A percentile compares a stretch with the other conserved stretches of the same genome.
These are phyloP conservation scores for Spodoptera litura DNA, from an alignment of 1,140 invertebrate species.

Conservation along the genomic window DNA sequence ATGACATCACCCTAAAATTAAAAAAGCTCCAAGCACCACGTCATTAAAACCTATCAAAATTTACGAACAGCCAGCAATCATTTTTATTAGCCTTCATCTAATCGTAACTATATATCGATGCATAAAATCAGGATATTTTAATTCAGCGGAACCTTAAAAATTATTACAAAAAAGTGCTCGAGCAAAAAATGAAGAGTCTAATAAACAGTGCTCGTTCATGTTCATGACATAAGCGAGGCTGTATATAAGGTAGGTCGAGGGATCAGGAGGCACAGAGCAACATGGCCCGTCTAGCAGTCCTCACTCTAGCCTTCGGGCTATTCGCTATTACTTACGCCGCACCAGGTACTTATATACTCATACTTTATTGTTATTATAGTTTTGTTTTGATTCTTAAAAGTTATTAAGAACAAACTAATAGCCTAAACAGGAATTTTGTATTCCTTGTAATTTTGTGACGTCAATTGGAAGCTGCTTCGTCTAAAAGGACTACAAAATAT, in stretches of 20 bases:
- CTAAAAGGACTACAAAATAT: too few species aligned
- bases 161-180: constrained; percentile 53
- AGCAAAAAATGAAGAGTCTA: constrained; percentile 64
- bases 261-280: constrained; percentile 51
- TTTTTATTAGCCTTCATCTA: not conserved
- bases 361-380: not conserved
- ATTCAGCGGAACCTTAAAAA: constrained; percentile 49
- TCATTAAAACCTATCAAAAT: constrained; percentile 1
- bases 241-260: constrained; percentile 64
- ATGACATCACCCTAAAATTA: not conserved
- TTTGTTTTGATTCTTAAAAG: not conserved
- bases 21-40: not conserved
- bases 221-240: constrained; percentile 62
- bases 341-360: constrained; percentile 59
- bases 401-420: not conserved
- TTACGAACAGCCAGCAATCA: not conserved
- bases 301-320: constrained; percentile 62
- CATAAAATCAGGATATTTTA: constrained; percentile 31
- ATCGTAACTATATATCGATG: constrained; percentile 5
- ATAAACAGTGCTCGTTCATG: constrained; percentile 60
- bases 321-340: constrained; percentile 62
- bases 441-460: too few species aligned
- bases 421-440: too few species aligned
- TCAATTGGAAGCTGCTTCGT: too few species aligned
- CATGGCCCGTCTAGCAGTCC: constrained; percentile 64